A percentile compares a stretch with the other conserved stretches of the same genome.
These are phyloP conservation scores for Isoperla grammatica DNA, from an alignment of 2,888 invertebrate genomes.

Conservation along the genomic window DNA sequence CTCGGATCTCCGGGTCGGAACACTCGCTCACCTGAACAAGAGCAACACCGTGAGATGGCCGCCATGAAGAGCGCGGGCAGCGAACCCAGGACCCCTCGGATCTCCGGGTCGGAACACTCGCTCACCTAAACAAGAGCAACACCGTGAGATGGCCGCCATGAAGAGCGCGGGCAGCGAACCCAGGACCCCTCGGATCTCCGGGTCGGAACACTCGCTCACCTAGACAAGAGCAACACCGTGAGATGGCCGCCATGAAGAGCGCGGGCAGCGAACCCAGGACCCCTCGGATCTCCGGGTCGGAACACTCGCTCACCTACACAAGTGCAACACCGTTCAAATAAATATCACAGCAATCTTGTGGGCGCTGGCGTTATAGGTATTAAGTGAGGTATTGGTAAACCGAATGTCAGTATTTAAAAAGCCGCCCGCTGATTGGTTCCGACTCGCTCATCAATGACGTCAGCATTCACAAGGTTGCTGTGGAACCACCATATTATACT, in stretches of 20 bases:
- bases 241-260: conserved; percentile 56
- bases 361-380: no score
- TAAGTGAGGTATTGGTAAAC: no score
- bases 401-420: no score
- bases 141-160: conserved; percentile 51
- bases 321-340: neutral
- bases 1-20: conserved; percentile 57
- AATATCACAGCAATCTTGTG: no score
- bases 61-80: conserved; percentile 61
- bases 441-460: no score
- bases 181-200: conserved; percentile 56
- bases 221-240: conserved; percentile 35
- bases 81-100: conserved; percentile 59
- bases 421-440: no score
- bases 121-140: conserved; percentile 45
- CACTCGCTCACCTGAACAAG: conserved; percentile 54
- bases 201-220: conserved; percentile 59
- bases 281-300: conserved; percentile 58
- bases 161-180: conserved; percentile 60
- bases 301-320: conserved; percentile 55
- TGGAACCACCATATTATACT: no score
- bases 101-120: conserved; percentile 58
- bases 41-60: conserved; percentile 35
- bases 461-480: no score
- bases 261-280: conserved; percentile 58